Evolutionary conservation across 2,797 vertebrate species (phyloP).

Genomic region (Enteromius viviparus): DNA sequence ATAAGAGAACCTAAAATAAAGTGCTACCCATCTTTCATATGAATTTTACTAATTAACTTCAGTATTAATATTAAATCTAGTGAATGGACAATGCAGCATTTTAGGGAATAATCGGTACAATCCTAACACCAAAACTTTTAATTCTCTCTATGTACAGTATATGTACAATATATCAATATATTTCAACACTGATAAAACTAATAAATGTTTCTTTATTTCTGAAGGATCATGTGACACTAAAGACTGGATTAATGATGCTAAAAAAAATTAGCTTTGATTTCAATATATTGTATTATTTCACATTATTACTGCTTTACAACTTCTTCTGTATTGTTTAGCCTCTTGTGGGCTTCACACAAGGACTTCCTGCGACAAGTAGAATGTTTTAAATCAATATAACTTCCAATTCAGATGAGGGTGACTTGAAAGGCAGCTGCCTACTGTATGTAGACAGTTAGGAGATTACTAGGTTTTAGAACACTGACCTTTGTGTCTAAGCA

Average conservation of each 20-base stretch:
- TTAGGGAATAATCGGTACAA: neutral
- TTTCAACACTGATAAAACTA: no score
- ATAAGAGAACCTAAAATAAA: no score
- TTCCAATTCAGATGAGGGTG: neutral
- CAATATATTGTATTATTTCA: neutral
- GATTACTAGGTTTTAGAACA: neutral
- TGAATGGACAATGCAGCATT: neutral
- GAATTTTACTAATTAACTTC: neutral
- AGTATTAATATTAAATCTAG: neutral
- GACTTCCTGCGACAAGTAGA: no score
- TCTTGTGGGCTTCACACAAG: neutral
- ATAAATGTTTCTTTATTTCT: neutral
- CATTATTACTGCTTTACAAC: no score
- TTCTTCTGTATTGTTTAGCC: no score
- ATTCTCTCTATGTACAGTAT: neutral
- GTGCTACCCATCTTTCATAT: neutral
- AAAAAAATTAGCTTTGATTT: neutral
- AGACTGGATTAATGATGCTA: neutral
- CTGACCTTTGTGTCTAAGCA: neutral
- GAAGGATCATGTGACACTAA: neutral
- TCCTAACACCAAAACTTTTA: neutral
- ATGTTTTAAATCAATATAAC: neutral
- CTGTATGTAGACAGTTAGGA: neutral
- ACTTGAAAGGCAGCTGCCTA: neutral
- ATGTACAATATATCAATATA: no score